phyloP scores from a whole-genome alignment of 2,113 vertebrate genomes.

The Ctenomys sociabilis region DNA sequence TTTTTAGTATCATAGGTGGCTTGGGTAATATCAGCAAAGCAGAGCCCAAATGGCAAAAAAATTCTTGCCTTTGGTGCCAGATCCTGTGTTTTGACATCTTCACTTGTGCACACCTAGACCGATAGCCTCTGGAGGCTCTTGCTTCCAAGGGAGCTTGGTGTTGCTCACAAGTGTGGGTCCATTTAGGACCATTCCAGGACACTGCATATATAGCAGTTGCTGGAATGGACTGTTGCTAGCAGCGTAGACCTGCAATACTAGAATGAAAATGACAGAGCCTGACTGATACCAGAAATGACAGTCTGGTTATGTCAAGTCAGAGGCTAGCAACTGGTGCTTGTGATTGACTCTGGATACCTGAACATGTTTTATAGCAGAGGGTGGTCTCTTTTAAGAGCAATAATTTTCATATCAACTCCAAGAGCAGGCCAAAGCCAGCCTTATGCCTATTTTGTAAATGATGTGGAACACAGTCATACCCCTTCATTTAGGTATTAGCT shows the following conservation, averaged over 20 bases:
- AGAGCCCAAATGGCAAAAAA: not conserved
- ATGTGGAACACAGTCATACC: not conserved
- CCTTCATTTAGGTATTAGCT: not conserved
- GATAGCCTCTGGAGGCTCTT: not conserved
- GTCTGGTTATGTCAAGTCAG: not conserved
- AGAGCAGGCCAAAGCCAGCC: not conserved
- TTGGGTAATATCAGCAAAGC: not conserved
- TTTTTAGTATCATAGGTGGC: not conserved
- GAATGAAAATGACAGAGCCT: not conserved
- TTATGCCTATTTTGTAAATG: not conserved
- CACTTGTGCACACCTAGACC: fast-evolving
- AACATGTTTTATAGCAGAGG: not conserved
- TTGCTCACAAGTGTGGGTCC: not conserved
- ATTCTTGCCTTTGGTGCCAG: not conserved
- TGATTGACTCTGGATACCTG: not conserved
- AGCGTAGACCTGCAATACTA: not conserved
- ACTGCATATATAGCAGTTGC: not conserved
- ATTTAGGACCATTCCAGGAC: not conserved
- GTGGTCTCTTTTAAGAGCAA: not conserved
- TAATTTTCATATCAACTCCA: not conserved
- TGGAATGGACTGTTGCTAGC: not conserved
- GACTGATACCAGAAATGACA: not conserved
- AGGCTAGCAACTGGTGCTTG: not conserved
- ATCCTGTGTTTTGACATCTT: not conserved
- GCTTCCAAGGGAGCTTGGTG: not conserved